phyloP scores from a whole-genome alignment of 2,888 invertebrate species.

The Acronicta aceris region DNA sequence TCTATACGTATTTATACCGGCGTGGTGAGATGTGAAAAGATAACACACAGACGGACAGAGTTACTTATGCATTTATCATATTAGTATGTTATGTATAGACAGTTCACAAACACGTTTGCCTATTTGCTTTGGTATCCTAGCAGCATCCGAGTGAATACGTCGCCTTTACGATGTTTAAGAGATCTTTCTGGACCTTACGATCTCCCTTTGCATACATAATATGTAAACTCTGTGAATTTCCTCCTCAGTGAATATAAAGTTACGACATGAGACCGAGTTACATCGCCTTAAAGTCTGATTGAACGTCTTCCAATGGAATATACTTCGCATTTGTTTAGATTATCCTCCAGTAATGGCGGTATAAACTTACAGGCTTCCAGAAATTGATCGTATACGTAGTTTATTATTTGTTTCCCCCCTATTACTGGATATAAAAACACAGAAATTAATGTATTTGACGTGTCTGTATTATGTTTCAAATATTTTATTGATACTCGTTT shows the following conservation, averaged over 20 bases:
- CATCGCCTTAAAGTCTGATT: constrained; percentile 73
- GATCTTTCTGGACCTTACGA: constrained; percentile 71
- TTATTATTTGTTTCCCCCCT: constrained; percentile 54
- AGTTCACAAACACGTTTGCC: constrained; percentile 7
- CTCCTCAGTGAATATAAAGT: constrained; percentile 80
- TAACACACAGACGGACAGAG: too few species aligned
- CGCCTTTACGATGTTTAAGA: constrained; percentile 42
- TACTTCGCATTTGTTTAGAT: constrained; percentile 75
- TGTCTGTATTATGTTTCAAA: constrained; percentile 26
- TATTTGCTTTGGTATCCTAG: constrained; percentile 24
- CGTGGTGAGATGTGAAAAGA: too few species aligned
- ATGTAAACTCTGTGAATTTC: constrained; percentile 72
- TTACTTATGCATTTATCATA: too few species aligned
- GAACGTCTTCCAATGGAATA: constrained; percentile 71
- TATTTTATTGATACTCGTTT: constrained; percentile 29
- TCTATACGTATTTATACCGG: too few species aligned
- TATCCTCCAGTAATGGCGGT: constrained; percentile 67
- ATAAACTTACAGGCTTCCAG: constrained; percentile 62
- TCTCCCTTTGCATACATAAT: constrained; percentile 78
- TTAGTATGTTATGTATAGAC: too few species aligned
- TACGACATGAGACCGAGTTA: constrained; percentile 66
- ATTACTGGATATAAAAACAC: constrained; percentile 42
- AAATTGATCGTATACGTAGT: constrained; percentile 57
- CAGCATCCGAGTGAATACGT: constrained; percentile 31
- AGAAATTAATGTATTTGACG: constrained; percentile 30